Conservation (phyloP, 2,797 vertebrate species). For the Cyprinella venusta region DNA sequence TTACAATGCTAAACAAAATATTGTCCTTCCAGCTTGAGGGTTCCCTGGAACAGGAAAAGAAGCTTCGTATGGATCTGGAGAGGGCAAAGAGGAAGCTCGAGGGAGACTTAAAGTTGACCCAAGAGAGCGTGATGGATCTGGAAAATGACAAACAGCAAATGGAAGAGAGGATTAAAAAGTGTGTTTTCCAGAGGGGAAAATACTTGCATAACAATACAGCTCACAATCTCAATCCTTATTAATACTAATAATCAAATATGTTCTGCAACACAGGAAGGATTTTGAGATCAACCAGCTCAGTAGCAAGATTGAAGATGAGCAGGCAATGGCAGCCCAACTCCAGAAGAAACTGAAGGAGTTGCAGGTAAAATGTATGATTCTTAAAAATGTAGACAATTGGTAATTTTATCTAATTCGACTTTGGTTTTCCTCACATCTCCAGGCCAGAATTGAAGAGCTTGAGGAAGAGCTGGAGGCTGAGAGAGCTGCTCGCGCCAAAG, state of each 20-base stretch:
- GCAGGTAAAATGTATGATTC: constrained; percentile 66
- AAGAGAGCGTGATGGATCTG: constrained; percentile 84
- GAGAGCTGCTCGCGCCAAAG: constrained; percentile 83
- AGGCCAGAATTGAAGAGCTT: constrained; percentile 87
- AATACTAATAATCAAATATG: background rate
- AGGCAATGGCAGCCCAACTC: constrained; percentile 77
- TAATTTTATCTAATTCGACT: background rate
- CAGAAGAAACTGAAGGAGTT: constrained; percentile 88
- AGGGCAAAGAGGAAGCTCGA: constrained; percentile 82
- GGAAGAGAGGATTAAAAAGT: constrained; percentile 85
- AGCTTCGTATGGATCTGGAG: constrained; percentile 84
- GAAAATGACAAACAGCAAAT: constrained; percentile 81
- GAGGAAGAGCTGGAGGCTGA: constrained; percentile 89
- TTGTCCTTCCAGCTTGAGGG: constrained; percentile 73
- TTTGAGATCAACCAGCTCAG: constrained; percentile 83
- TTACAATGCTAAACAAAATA: background rate
- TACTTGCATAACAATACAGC: background rate
- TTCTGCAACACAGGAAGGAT: constrained; percentile 82
- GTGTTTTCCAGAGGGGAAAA: background rate
- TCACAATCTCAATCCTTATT: background rate
- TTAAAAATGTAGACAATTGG: no score
- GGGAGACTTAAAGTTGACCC: constrained; percentile 78
- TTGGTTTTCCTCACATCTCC: background rate
- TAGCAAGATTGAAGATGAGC: constrained; percentile 84
- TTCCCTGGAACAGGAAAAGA: constrained; percentile 85